Base-by-base conservation (phyloP, 2,113 vertebrate species). In the Strix uralensis region DNA sequence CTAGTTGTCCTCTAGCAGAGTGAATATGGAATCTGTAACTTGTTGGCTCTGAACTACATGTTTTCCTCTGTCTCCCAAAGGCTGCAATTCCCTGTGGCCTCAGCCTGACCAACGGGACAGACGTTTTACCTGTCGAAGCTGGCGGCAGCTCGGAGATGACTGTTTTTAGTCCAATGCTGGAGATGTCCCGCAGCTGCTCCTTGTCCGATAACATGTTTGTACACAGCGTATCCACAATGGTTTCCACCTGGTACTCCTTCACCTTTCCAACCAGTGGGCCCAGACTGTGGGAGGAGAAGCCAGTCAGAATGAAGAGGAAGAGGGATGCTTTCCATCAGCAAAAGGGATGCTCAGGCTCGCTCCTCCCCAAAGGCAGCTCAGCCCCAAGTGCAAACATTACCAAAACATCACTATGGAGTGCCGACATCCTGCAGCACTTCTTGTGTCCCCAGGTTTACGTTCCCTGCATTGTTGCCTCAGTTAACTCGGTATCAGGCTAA, bases 211-310 rank as follows among this genome's bases (percentile, higher is more conserved):
- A 93, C 99, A 99, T 99, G 98, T 99, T 99, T 4, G 98, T 98
- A 23, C 99, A 99, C 14, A 99, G 98, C 0, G 98, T 98, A 7
- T 99, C 99, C 98, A 99, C 99, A 15, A 99, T 99, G 15, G 97
- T 99, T 98, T 99, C 99, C 94, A 99, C 99, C 97, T 99, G 99
- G 96, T 98, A 99, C 92, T 99, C 99, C 97, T 99, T 99, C 97
- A 99, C 99, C 49, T 99, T 99, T 83, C 98, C 98, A 97, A 99
- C 99, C 96, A 99, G 97, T 3, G 99, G 99, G 14, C 99, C 99
- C 97, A 99, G 97, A 78, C 99, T 99, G 94, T 0, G 4, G n/a
- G 82, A 59, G 36, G 58, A 82, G 63, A 85, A 44, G 40, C 9
- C 51, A 29, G 20, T 36, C 55, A 73, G 59, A 29, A 69, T 13